Evolutionary conservation across 2,113 vertebrate species (phyloP), one percentile per base, ranked within the genome.

Genomic region (Lanius ludovicianus): DNA sequence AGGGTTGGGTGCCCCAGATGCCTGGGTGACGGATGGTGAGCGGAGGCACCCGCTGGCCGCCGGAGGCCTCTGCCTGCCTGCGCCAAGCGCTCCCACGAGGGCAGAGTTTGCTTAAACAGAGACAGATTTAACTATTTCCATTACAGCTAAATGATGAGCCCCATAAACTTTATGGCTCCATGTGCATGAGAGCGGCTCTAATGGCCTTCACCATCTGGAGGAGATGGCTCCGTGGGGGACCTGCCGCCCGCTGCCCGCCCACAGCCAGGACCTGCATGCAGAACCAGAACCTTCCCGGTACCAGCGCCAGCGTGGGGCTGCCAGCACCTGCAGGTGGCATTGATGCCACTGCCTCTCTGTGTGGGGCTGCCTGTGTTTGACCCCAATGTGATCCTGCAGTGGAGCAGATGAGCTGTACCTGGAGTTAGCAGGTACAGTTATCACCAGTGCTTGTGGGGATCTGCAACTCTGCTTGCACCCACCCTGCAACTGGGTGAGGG

Each of bases 41-140:
- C 1, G 0, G 47, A 77, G 85, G 57, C 1, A 2, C 87, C 77
- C 6, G 2, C 60, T 56, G 80, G 64, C 65, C 21, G 2, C 77
- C 2, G 6, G 70, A 77, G 65, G 50, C 73, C 35, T 71, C 69
- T 11, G 10, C 64, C 55, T 74, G 65, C 37, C 82, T 3, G 3
- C 1, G 0, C 63, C 73, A 67, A 91, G 37, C 6, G 20, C 89
- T 97, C 96, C 96, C 90, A 11, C 0, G 96, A 91, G 96, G 94
- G 87, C 95, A 96, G 82, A 97, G 96, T 97, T 97, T 97, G 96
- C 95, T 97, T 97, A 97, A 97, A 97, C 92, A 83, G 96, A 93
- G 89, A 97, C 82, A 96, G 94, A 96, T 97, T 97, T 97, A 97
- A 97, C 97, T 97, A 96, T 96, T 97, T 97, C 96, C 96, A 97